Conservation (phyloP, 2,797 vertebrate species). For the Carduelis carduelis region DNA sequence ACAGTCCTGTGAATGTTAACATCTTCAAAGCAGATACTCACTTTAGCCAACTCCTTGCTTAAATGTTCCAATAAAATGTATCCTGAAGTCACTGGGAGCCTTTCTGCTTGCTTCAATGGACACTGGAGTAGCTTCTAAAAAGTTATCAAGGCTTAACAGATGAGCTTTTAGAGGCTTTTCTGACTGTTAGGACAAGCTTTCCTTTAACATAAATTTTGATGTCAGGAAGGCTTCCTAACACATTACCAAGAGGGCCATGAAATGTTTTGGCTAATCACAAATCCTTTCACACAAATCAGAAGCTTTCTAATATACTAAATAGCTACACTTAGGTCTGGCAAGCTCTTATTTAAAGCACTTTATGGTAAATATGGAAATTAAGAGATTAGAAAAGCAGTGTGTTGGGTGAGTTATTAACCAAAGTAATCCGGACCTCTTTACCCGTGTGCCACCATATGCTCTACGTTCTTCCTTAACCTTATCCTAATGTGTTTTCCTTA, state of each 20-base stretch:
- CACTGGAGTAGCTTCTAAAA: background rate
- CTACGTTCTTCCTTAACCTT: slow-evolving; percentile 17
- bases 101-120: background rate
- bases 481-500: slow-evolving; percentile 68
- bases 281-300: slow-evolving; percentile 54
- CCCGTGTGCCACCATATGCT: background rate
- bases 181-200: slow-evolving; percentile 51
- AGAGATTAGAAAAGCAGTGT: slow-evolving; percentile 34
- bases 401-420: slow-evolving; percentile 6
- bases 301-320: slow-evolving; percentile 23
- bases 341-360: slow-evolving; percentile 30
- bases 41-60: background rate
- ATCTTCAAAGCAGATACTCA: background rate
- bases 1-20: background rate
- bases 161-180: slow-evolving; percentile 33
- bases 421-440: slow-evolving; percentile 19
- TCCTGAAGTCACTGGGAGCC: background rate
- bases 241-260: slow-evolving; percentile 22
- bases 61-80: background rate
- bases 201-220: slow-evolving; percentile 64
- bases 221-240: slow-evolving; percentile 44
- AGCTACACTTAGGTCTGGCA: slow-evolving; percentile 35
- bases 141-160: background rate
- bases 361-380: slow-evolving; percentile 59
- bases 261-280: slow-evolving; percentile 45